A percentile compares a stretch with the other conserved stretches of the same genome.
Conservation (phyloP, 2,113 vertebrate genomes). For the Isichthys henryi region DNA sequence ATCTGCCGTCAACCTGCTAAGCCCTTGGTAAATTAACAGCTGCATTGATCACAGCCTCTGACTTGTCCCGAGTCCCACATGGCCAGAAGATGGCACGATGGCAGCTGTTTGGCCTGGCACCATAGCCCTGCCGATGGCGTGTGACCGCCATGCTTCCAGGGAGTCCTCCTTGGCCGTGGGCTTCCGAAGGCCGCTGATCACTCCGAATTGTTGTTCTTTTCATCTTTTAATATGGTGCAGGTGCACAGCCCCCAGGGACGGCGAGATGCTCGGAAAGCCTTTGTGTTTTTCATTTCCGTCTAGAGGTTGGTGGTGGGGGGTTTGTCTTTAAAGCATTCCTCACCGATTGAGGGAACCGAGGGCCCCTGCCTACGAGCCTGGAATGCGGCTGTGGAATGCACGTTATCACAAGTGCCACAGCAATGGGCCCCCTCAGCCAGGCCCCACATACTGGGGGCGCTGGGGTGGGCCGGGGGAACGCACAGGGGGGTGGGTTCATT, state of each 20-base stretch:
- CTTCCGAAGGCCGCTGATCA: not conserved
- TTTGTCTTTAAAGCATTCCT: constrained; percentile 45
- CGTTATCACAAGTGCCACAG: constrained; percentile 50
- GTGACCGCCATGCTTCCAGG: not conserved
- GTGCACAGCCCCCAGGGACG: constrained; percentile 32
- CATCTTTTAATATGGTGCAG: constrained; percentile 26
- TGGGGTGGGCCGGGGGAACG: not conserved
- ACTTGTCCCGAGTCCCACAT: constrained; percentile 29
- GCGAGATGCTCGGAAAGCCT: constrained; percentile 27
- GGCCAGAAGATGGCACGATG: constrained; percentile 12
- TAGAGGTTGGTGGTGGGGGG: constrained; percentile 4
- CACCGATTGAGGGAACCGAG: constrained; percentile 57
- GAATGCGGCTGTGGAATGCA: constrained; percentile 58
- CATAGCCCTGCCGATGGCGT: constrained; percentile 7
- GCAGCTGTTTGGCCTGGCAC: constrained; percentile 22
- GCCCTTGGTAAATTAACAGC: constrained; percentile 27
- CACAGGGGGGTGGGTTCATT: constrained; percentile 26
- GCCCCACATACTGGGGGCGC: not conserved
- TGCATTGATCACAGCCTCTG: constrained; percentile 26
- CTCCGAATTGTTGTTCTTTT: not conserved
- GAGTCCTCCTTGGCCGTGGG: not conserved
- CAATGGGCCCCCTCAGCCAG: constrained; percentile 24
- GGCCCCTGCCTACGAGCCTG: constrained; percentile 47
- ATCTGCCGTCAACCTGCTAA: constrained; percentile 30
- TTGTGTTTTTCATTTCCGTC: constrained; percentile 61